Evolutionary conservation across 1,140 invertebrate species (phyloP), one percentile per base, ranked within the genome.

Genomic region (Philotrypesis tridentata): DNA sequence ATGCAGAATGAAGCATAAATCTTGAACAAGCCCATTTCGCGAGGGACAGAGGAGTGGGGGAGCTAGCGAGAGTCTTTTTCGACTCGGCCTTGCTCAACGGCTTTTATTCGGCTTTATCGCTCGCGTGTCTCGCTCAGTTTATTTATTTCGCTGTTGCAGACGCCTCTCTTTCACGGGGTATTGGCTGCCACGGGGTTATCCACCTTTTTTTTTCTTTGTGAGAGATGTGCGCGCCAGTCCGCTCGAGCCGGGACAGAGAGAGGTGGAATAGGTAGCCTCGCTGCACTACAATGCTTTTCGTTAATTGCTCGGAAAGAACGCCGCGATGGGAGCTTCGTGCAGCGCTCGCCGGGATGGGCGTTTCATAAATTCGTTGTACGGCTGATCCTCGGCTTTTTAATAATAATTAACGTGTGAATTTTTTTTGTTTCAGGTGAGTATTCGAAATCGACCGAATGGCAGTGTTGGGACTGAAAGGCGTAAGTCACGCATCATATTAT

Each of bases 1-100:
- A 48, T 48, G 27, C 23, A 23, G 37, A 43, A 72, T 72, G 12
- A 48, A 40, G 37, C n/a, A 72, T 72, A 43, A 72, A 72, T 72
- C 70, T 72, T 72, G 70, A 33, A 70, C 68, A 31, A 70, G 68
- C 29, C 68, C 31, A 5, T 29, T 65, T 27, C 63, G 63, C 27
- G n/a, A n/a, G n/a, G n/a, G n/a, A 55, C 48, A 7, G 14, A 23
- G 5, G 55, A 1, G n/a, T 3, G 12, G 23, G 25, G 23, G 25
- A 65, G 12, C 11, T 25, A 65, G n/a, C n/a, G n/a, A n/a, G n/a
- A n/a, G 27, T 65, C 63, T 65, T 55, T 55, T 55, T 55, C 48
- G 21, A 17, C 48, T n/a, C 48, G 21, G 48, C 21, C 21, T 55
- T 55, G 48, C 48, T 55, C 48, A 55, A 55, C 21, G 48, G 48